These are phyloP conservation scores for Podarcis raffonei DNA, from an alignment of 2,113 vertebrate species.

Conservation along the genomic window DNA sequence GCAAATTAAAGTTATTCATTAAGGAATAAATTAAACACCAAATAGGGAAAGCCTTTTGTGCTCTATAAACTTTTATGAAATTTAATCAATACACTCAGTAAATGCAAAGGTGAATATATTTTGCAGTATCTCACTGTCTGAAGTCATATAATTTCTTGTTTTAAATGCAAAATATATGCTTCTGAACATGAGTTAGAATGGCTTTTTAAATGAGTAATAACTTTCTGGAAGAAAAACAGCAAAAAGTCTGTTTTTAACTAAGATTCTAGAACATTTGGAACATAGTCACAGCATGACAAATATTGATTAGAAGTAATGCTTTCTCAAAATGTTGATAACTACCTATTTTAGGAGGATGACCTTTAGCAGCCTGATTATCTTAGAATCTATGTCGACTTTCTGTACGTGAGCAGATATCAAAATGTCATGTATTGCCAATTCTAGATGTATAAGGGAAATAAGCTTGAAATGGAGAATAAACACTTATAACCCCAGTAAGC, in stretches of 20 bases:
- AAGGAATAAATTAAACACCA: background rate
- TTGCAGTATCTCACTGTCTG: background rate
- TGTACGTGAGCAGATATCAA: constrained; percentile 25
- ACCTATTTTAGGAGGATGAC: constrained; percentile 32
- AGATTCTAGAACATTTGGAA: background rate
- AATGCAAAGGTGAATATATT: background rate
- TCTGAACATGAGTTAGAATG: background rate
- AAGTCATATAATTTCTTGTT: background rate
- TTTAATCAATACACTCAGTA: background rate
- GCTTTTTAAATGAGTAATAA: background rate
- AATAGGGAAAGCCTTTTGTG: background rate
- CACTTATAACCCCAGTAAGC: constrained; percentile 23
- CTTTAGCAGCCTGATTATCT: constrained; percentile 34
- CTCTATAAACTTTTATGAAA: background rate
- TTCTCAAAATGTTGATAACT: constrained; percentile 30
- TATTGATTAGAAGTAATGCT: constrained; percentile 38
- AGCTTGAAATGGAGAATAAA: constrained; percentile 12
- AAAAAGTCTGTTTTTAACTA: background rate
- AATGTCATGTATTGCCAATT: constrained; percentile 33
- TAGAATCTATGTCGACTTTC: constrained; percentile 27
- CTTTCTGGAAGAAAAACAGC: background rate
- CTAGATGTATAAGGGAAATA: constrained; percentile 3
- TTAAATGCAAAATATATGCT: background rate
- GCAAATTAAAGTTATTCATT: background rate
- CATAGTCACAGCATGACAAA: constrained; percentile 22